Percentiles rank a stretch among this genome's conserved stretches.
Evolutionary conservation across 2,797 vertebrate genomes (phyloP).

Genomic region (Enteromius anoplus): DNA sequence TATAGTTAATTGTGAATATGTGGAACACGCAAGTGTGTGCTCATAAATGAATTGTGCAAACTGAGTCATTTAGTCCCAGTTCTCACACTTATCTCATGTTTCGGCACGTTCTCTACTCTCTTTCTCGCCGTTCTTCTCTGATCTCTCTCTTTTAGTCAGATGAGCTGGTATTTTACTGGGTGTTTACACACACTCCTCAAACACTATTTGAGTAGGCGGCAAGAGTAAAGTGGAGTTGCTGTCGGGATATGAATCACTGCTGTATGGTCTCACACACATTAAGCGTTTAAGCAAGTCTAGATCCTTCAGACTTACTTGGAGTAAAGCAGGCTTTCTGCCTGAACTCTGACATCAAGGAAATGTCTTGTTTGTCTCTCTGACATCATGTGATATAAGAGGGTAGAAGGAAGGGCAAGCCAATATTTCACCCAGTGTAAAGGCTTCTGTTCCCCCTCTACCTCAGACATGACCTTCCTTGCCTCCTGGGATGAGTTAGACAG

Average conservation of each 20-base stretch:
- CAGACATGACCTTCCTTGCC: conserved; percentile 48
- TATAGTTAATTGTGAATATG: no score
- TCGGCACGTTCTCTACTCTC: neutral
- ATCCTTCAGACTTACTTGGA: conserved; percentile 2
- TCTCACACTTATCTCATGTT: conserved; percentile 16
- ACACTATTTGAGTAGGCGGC: conserved; percentile 31
- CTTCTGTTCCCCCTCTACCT: conserved; percentile 2
- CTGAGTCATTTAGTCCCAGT: neutral
- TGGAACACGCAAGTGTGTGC: neutral
- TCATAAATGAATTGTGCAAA: neutral
- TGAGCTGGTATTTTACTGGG: conserved; percentile 39
- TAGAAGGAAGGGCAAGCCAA: neutral
- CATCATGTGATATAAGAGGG: neutral
- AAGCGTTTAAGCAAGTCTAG: conserved; percentile 1
- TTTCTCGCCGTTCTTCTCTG: neutral
- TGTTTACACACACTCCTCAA: conserved; percentile 48
- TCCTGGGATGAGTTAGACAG: conserved; percentile 46
- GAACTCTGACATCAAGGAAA: conserved; percentile 19
- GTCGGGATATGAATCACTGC: conserved; percentile 20
- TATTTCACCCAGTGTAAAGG: conserved; percentile 9
- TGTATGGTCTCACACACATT: conserved; percentile 3
- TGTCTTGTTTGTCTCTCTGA: neutral
- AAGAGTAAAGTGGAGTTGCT: conserved; percentile 19
- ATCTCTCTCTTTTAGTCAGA: conserved; percentile 20
- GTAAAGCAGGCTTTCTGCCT: conserved; percentile 21